Evolutionary conservation across 2,888 invertebrate species (phyloP).

Genomic region (Nycteola revayana): DNA sequence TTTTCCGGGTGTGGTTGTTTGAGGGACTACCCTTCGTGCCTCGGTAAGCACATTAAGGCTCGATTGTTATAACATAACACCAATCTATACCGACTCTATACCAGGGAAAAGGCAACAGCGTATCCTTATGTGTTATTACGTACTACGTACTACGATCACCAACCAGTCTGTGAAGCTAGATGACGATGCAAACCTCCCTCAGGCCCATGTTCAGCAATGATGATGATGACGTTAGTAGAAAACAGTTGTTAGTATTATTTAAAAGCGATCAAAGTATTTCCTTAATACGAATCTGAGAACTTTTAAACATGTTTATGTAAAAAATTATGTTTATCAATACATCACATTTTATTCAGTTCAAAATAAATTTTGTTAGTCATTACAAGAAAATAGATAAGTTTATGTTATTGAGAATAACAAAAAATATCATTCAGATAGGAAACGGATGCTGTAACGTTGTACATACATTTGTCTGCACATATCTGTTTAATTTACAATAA

Average conservation of each 20-base stretch:
- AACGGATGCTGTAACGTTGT: conserved; percentile 66
- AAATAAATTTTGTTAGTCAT: conserved; percentile 7
- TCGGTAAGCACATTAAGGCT: too few relatives aligned
- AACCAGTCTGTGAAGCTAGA: too few relatives aligned
- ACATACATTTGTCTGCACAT: conserved; percentile 56
- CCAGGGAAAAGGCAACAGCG: too few relatives aligned
- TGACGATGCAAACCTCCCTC: too few relatives aligned
- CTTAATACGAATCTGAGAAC: neutral
- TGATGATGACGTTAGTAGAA: too few relatives aligned
- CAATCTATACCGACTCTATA: too few relatives aligned
- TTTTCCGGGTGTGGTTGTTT: too few relatives aligned
- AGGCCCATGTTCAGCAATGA: too few relatives aligned
- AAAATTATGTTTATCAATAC: conserved; percentile 1
- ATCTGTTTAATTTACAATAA: conserved; percentile 52
- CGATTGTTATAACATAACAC: too few relatives aligned
- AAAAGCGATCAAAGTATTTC: neutral
- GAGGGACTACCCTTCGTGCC: too few relatives aligned
- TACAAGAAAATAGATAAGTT: conserved; percentile 25
- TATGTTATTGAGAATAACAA: conserved; percentile 53
- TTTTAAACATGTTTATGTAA: conserved; percentile 2
- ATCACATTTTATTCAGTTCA: conserved; percentile 8
- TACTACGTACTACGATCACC: too few relatives aligned
- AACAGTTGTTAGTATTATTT: neutral
- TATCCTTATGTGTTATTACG: too few relatives aligned
- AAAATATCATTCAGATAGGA: conserved; percentile 53